phyloP scores from a whole-genome alignment of 2,797 vertebrate genomes.

The Crocodylus rhombifer region DNA sequence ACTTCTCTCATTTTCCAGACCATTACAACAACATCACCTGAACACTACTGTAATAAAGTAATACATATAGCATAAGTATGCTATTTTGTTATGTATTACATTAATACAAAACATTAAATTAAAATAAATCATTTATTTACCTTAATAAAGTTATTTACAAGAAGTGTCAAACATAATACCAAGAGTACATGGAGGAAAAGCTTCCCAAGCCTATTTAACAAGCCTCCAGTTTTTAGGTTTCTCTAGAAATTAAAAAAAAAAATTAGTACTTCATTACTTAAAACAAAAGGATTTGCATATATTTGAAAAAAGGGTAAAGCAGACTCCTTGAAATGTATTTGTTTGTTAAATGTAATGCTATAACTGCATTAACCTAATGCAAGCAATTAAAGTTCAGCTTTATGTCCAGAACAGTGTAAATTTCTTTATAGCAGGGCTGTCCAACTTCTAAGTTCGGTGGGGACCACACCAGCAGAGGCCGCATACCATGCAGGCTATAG shows the following conservation, averaged over 20 bases:
- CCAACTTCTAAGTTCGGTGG: background rate
- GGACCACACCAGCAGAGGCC: no score
- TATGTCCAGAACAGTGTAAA: fast-evolving
- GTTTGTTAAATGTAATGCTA: background rate
- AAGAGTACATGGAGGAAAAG: constrained; percentile 86
- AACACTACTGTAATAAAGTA: no score
- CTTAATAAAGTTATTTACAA: constrained; percentile 92
- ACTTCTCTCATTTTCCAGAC: no score
- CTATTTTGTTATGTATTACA: background rate
- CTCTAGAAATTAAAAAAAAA: constrained; percentile 80
- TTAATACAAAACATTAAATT: background rate
- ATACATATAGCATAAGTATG: no score
- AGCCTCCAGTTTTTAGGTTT: constrained; percentile 88
- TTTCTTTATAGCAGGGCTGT: background rate
- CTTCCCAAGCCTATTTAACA: constrained; percentile 86
- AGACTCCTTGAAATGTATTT: background rate
- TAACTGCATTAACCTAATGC: background rate
- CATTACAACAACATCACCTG: no score
- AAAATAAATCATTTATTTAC: constrained; percentile 77
- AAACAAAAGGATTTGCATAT: background rate
- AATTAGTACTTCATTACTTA: constrained; percentile 36
- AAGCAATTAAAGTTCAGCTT: background rate
- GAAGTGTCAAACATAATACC: constrained; percentile 88
- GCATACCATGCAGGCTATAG: no score
- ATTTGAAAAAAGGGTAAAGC: background rate